Evolutionary conservation across 2,113 vertebrate species (phyloP).

Genomic region (Amblyornis subalaris): DNA sequence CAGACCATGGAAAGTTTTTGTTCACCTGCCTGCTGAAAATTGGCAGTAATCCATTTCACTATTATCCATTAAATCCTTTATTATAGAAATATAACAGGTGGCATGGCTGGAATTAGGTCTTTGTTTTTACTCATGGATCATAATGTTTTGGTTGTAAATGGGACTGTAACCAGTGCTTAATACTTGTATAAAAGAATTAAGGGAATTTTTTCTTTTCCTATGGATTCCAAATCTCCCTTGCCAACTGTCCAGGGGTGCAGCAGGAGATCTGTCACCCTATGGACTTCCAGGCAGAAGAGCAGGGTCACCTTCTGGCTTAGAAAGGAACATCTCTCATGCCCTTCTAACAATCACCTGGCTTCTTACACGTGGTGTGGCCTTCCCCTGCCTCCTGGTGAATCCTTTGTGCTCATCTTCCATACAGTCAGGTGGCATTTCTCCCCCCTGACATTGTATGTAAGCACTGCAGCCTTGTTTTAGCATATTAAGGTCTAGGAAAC

Average conservation of each 20-base stretch:
- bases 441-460: neutral
- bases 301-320: neutral
- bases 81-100: neutral
- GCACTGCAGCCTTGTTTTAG: neutral
- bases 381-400: neutral
- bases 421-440: neutral
- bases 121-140: neutral
- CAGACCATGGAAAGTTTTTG: neutral
- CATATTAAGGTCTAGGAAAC: neutral
- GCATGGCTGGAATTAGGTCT: neutral
- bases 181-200: neutral
- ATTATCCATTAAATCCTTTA: neutral
- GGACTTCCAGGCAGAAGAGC: neutral
- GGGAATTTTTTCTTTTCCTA: neutral
- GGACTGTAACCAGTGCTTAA: neutral
- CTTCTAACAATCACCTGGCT: neutral
- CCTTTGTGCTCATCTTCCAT: neutral
- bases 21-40: neutral
- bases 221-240: neutral
- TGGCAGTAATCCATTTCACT: neutral
- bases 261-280: neutral
- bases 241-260: neutral
- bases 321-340: neutral
- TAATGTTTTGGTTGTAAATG: neutral
- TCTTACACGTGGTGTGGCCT: neutral